Conservation (phyloP, 92 coral and sea anemone species). For the Epizoanthus fatuus region DNA sequence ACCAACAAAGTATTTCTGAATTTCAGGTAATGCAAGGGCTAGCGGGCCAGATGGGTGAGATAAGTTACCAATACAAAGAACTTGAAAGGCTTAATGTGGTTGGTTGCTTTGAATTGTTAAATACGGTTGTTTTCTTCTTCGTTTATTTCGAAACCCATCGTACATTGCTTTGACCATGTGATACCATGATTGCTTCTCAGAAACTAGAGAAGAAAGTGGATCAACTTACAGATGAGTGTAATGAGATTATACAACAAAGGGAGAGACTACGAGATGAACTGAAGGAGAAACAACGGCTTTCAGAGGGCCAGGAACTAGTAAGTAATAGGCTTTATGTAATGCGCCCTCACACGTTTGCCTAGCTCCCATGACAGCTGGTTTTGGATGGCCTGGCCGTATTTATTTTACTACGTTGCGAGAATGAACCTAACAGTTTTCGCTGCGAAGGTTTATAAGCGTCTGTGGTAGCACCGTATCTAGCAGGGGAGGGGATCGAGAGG, state of each 20-base stretch:
- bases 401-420: too few species aligned
- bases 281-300: conserved; percentile 82
- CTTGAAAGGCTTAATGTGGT: conserved; percentile 73
- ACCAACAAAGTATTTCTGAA: not conserved
- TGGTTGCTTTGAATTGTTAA: not conserved
- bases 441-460: too few species aligned
- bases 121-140: not conserved
- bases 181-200: conserved; percentile 39
- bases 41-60: conserved; percentile 75
- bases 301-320: conserved; percentile 87
- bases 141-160: not conserved
- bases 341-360: too few species aligned
- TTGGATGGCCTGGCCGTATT: too few species aligned
- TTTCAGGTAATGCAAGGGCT: conserved; percentile 78
- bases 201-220: conserved; percentile 74
- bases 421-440: too few species aligned
- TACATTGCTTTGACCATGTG: not conserved
- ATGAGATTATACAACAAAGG: conserved; percentile 45
- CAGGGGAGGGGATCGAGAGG: too few species aligned
- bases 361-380: too few species aligned
- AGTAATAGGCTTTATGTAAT: conserved; percentile 21
- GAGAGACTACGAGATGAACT: conserved; percentile 89
- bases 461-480: too few species aligned
- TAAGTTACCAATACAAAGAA: conserved; percentile 64
- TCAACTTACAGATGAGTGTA: conserved; percentile 77